Conservation (phyloP, 2,113 vertebrate genomes). For the Thomomys bottae region DNA sequence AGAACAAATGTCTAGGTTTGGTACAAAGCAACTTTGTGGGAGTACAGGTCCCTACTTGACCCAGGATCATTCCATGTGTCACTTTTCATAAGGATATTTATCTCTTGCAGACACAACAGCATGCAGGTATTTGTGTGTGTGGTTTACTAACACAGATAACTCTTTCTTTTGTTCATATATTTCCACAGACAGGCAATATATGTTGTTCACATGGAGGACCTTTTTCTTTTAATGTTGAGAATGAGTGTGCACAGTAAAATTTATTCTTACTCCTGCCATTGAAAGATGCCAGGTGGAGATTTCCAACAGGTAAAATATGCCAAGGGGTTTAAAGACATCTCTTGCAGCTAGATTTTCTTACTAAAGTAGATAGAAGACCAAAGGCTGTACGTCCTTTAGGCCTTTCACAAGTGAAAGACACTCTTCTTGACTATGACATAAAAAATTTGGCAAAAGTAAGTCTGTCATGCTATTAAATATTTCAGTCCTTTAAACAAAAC, state of each 20-base stretch:
- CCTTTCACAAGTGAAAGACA: background rate
- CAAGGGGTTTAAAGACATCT: background rate
- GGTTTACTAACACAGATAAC: background rate
- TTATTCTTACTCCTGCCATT: background rate
- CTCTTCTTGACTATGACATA: background rate
- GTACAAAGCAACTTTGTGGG: accelerated
- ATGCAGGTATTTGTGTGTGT: accelerated
- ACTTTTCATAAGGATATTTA: background rate
- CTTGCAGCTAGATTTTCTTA: background rate
- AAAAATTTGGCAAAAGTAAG: no score
- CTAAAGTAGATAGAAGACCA: background rate
- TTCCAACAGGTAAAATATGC: background rate
- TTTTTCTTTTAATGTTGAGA: background rate
- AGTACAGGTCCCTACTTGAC: no score
- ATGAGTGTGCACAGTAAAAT: background rate
- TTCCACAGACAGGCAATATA: no score
- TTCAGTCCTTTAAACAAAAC: no score
- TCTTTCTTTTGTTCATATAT: background rate
- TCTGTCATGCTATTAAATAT: no score
- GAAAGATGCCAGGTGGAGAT: background rate
- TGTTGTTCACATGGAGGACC: background rate
- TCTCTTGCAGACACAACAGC: background rate
- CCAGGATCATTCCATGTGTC: background rate
- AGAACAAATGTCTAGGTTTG: background rate
- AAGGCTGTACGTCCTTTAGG: no score